phyloP scores from a whole-genome alignment of 2,113 vertebrate genomes.

The Rhinoptilus africanus region DNA sequence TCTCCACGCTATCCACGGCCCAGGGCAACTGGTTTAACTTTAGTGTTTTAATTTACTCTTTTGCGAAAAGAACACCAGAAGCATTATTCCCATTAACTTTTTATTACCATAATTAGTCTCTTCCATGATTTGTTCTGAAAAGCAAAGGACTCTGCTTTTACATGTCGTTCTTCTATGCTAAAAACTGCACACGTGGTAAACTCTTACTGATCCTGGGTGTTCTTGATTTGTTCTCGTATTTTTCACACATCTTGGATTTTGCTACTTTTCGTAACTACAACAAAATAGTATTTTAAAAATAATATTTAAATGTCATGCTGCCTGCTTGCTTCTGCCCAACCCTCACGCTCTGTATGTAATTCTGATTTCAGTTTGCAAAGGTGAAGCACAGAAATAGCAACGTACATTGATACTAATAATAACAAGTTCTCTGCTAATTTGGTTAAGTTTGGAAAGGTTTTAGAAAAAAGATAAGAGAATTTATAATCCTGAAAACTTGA shows the following conservation, averaged over 20 bases:
- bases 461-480: background rate
- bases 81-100: constrained; percentile 8
- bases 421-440: background rate
- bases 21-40: background rate
- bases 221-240: background rate
- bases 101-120: constrained; percentile 20
- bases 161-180: background rate
- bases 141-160: background rate
- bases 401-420: too few species aligned
- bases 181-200: background rate
- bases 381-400: background rate
- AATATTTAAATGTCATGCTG: background rate
- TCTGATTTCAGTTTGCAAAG: background rate
- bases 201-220: background rate
- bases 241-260: background rate
- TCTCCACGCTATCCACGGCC: background rate
- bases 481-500: background rate
- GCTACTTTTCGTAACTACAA: background rate
- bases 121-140: background rate
- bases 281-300: background rate
- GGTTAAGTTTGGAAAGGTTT: background rate
- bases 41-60: background rate
- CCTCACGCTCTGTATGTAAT: background rate
- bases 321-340: background rate
- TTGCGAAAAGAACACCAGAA: background rate